Evolutionary conservation across 1,140 invertebrate genomes (phyloP).

Genomic region (Magallana ariakensis): DNA sequence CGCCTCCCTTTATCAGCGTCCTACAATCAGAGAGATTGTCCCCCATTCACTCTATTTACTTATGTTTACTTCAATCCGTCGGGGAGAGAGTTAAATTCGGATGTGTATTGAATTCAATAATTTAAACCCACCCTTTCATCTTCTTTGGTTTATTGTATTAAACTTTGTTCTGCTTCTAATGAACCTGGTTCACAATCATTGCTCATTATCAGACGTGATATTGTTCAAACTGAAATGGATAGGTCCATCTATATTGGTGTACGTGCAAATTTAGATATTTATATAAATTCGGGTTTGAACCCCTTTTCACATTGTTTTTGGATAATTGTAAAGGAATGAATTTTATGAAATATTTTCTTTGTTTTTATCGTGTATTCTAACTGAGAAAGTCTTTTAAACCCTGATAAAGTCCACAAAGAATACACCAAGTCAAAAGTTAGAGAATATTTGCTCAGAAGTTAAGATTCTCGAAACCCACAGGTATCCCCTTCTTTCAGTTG

Average conservation of each 20-base stretch:
- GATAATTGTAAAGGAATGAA: too few species aligned
- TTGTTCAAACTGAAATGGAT: neutral
- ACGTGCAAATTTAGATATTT: neutral
- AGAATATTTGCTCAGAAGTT: too few species aligned
- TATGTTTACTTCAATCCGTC: neutral
- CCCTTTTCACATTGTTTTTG: too few species aligned
- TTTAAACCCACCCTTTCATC: constrained; percentile 31
- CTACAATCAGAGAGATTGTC: neutral
- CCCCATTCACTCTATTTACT: neutral
- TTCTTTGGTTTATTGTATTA: neutral
- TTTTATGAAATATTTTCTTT: too few species aligned
- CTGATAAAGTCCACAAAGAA: too few species aligned
- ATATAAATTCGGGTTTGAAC: too few species aligned
- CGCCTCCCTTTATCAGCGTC: neutral
- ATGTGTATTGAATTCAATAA: constrained; percentile 28
- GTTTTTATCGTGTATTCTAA: too few species aligned
- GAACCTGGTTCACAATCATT: neutral
- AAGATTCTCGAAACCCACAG: too few species aligned
- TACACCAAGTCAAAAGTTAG: too few species aligned
- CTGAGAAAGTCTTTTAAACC: too few species aligned
- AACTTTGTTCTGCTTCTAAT: neutral
- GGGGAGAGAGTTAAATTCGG: neutral
- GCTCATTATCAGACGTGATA: neutral
- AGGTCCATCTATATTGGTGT: neutral
- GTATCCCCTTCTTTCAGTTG: too few species aligned